These are phyloP conservation scores for Aptenodytes forsteri DNA, from an alignment of 2,113 vertebrate genomes.

Conservation along the genomic window DNA sequence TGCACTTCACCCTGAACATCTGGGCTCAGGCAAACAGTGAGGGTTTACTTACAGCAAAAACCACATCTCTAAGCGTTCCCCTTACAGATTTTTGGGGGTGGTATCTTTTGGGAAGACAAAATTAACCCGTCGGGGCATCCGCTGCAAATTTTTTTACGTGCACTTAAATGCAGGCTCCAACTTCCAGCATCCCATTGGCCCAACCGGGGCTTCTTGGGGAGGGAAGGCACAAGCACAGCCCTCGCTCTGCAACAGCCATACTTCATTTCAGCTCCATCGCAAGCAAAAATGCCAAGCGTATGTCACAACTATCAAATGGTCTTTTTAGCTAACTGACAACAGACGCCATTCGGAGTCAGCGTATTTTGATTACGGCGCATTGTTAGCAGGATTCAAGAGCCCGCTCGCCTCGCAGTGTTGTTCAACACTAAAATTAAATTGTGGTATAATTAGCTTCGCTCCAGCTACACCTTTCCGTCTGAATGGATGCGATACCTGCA, in stretches of 20 bases:
- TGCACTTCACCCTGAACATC: neutral
- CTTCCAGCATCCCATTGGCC: neutral
- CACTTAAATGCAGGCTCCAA: neutral
- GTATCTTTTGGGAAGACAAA: neutral
- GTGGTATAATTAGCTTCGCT: neutral
- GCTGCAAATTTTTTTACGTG: fast-evolving
- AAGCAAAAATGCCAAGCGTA: neutral
- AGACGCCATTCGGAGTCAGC: neutral
- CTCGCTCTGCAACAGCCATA: neutral
- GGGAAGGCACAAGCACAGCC: neutral
- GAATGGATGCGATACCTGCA: neutral
- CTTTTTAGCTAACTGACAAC: slow-evolving; percentile 2
- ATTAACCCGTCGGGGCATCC: neutral
- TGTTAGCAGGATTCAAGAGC: neutral
- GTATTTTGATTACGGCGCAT: neutral
- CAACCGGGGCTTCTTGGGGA: neutral
- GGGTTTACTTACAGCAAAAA: neutral
- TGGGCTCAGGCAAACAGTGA: neutral
- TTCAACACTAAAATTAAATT: slow-evolving; percentile 16
- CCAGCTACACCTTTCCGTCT: neutral
- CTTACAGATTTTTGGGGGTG: neutral
- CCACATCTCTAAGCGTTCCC: neutral
- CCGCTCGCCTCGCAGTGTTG: neutral
- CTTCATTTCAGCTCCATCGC: neutral
- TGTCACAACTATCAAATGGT: neutral